These are phyloP conservation scores for Procavia capensis DNA, from an alignment of 2,113 vertebrate genomes.

Conservation along the genomic window DNA sequence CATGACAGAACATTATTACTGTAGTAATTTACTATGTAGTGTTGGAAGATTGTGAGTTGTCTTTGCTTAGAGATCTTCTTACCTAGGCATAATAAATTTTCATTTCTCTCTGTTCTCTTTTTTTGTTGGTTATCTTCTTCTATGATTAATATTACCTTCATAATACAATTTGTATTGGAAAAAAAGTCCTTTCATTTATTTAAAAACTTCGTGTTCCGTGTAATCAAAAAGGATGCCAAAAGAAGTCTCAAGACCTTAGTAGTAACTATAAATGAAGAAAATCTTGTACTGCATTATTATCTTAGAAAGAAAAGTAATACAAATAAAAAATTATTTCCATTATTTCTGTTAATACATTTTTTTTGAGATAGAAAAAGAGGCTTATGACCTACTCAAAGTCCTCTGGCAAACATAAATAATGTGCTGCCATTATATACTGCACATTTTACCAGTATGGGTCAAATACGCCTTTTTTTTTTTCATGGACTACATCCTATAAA, in stretches of 20 bases:
- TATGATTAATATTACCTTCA: slow-evolving; percentile 71
- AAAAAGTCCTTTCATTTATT: slow-evolving; percentile 49
- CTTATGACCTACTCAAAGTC: slow-evolving; percentile 34
- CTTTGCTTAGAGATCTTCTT: slow-evolving; percentile 50
- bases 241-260: background rate
- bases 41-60: slow-evolving; percentile 60
- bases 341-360: slow-evolving; percentile 49
- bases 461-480: background rate
- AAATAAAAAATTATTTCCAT: slow-evolving; percentile 70
- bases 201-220: background rate
- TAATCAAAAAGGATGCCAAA: slow-evolving; percentile 32
- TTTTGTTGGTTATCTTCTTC: slow-evolving; percentile 30
- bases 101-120: slow-evolving; percentile 48
- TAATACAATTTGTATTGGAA: slow-evolving; percentile 65
- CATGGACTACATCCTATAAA: slow-evolving; percentile 26
- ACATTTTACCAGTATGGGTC: background rate
- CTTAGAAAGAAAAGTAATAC: slow-evolving; percentile 61
- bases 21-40: slow-evolving; percentile 58
- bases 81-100: slow-evolving; percentile 42
- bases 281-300: slow-evolving; percentile 39
- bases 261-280: slow-evolving; percentile 71
- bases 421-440: background rate
- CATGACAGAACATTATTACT: slow-evolving; percentile 62
- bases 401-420: slow-evolving; percentile 56
- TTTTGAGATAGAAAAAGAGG: slow-evolving; percentile 43